Evolutionary conservation across 2,113 vertebrate species (phyloP), one percentile per base, ranked within the genome.

Genomic region (Scopus umbretta): DNA sequence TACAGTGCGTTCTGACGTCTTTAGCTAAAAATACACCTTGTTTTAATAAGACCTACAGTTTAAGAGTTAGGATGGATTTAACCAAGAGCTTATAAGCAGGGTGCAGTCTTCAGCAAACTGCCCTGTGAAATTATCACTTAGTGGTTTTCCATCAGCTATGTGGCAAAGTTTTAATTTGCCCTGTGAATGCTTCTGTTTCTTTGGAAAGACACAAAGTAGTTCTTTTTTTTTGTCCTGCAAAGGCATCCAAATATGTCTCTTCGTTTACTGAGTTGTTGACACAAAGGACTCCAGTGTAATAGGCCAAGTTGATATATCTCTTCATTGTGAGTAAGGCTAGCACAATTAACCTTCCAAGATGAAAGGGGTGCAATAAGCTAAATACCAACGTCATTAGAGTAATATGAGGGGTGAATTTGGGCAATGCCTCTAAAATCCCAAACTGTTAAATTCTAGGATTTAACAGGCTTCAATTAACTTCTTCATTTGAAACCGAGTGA

Each of bases 21-120:
- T 95, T 82, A 92, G 70, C 94, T 96, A 82, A 88, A 97, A 96
- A 96, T 84, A 93, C 67, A 84, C 50, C 32, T 84, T 86, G 40
- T 71, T 93, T 80, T 92, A 58, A 71, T 80, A 84, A 76, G 55
- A 75, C 14, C 27, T 73, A 61, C 52, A 52, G 50, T 73, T 90
- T 55, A 63, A 85, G 61, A 82, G 59, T 49, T 73, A 74, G 53
- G 30, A 78, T 29, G 19, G 23, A 61, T 80, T 88, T 85, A 95
- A 84, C 59, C 59, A 73, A 81, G 81, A 61, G 15, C 34, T 88
- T 76, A 47, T 38, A 82, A 91, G 55, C 23, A 62, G n/a, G 50
- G 47, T 68, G 26, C 47, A 55, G 56, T 56, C 80, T 78, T 72
- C 38, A 91, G 80, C 76, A 91, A 96, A 92, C 73, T 78, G 52